Evolutionary conservation across 1,140 invertebrate species (phyloP), one percentile per base, ranked within the genome.

Genomic region (Orchestia grillus): DNA sequence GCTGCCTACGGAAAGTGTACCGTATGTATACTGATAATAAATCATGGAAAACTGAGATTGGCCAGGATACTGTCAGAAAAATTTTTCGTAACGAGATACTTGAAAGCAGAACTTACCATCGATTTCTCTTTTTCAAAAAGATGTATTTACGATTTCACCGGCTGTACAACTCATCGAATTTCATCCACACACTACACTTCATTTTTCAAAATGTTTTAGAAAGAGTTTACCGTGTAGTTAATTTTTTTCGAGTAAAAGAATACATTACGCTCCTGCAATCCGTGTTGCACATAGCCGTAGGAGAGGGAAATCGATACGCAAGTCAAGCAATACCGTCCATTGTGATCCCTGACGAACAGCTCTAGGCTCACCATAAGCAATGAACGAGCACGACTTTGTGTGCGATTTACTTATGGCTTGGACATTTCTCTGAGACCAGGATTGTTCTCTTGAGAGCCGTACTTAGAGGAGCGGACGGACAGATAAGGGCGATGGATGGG

Each of bases 401-500:
- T 94, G 92, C 92, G 92, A 91, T 91, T 94, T 94, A 94, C 92
- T 94, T 94, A 47, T 44, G 44, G 92, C 44, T 40, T 44, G 41
- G 43, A 44, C 92, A 94, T 94, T 94, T 94, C 92, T 94, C 92
- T 47, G 44, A 47, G 92, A 40, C 43, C 92, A 94, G 43, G 44
- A 94, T 94, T 94, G 92, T 47, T 42, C 92, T 47, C 92, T 94
- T 47, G 44, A 94, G 92, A 94, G 44, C 43, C 43, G 40, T 44
- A 45, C 92, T n/a, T 45, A 94, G 43, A 94, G 43, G 44, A n/a
- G 44, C 92, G 19, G 43, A 45, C 36, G 36, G 44, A n/a, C 92
- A 47, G 92, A 94, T 94, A 94, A 94, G 92, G 92, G 92, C 92
- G 92, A 94, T 94, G 41, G 92, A 94, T 94, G 92, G 41, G 92